Base-by-base conservation (phyloP, 2,888 invertebrate species). In the Schrankia costaestrigalis region DNA sequence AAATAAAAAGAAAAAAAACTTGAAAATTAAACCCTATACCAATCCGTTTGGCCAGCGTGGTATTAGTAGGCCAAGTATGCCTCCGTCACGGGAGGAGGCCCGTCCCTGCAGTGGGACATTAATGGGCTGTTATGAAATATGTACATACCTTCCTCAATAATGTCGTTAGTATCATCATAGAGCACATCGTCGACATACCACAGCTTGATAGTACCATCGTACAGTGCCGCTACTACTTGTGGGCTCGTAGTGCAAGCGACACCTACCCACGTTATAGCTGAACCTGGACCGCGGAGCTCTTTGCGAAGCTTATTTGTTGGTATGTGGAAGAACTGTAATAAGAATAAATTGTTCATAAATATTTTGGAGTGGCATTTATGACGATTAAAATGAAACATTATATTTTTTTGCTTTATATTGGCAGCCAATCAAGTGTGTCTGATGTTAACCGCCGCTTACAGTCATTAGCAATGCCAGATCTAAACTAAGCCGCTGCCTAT, bases 301-400 rank as follows among this genome's bases (percentile, higher is more conserved):
- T 89, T 86, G 34, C 85, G 79, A 23, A 90, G 74, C 35, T 87
- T 89, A 46, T 89, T 89, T 5, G 89, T 89, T 5, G 84, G 71
- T 50, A 89, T 89, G 55, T 91, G 89, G 81, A 91, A 92, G 27
- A 92, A 77, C 91, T 91, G 65, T 5, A 17, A 2, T 78, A 77
- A 31, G 35, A 4, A 17, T 17, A 7, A 4, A 17, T 5, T 17
- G 4, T 7, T 34, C 7, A 7, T 7, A 11, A 11, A 2, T 11
- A 11, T 11, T 21, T 21, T n/a, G 7, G 8, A 19, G 9, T 8
- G 7, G 8, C 7, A 17, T 17, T 5, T 17, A 5, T 17, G 17
- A 5, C 17, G 3, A 17, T 17, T 3, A 17, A 17, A 17, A 17
- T 7, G 7, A 5, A 3, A 17, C 17, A 5, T 17, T 17, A 3